Percentiles rank a stretch among this genome's conserved stretches.
These are phyloP conservation scores for Calliphora vomitoria DNA, from an alignment of 2,888 invertebrate genomes.

Conservation along the genomic window DNA sequence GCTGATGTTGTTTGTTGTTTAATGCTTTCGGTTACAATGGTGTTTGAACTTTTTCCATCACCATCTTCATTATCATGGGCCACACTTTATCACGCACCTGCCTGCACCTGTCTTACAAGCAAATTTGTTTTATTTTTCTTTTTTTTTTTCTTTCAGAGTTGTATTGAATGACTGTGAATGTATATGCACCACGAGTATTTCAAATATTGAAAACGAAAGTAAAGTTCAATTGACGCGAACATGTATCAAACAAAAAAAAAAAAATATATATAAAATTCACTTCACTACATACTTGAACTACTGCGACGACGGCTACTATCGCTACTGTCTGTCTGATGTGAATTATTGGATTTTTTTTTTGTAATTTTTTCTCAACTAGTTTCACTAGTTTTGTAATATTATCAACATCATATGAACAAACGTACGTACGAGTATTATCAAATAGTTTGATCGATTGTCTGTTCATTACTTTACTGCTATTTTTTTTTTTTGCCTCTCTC, in stretches of 20 bases:
- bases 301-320: neutral
- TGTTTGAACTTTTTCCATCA: constrained; percentile 71
- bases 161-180: neutral
- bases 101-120: constrained; percentile 66
- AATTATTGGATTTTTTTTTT: constrained; percentile 35
- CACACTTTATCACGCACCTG: constrained; percentile 71
- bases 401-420: constrained; percentile 26
- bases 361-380: constrained; percentile 58
- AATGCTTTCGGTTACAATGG: constrained; percentile 9
- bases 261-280: constrained; percentile 50
- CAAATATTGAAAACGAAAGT: constrained; percentile 71
- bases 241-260: constrained; percentile 31
- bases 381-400: constrained; percentile 73
- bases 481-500: constrained; percentile 23
- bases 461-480: neutral
- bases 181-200: constrained; percentile 23
- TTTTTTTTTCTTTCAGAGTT: constrained; percentile 20
- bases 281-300: constrained; percentile 47
- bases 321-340: constrained; percentile 48
- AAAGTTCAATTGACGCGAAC: constrained; percentile 72
- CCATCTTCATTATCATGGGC: constrained; percentile 55
- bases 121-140: constrained; percentile 48
- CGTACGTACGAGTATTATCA: constrained; percentile 64
- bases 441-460: constrained; percentile 62
- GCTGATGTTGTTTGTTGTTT: constrained; percentile 17